Conservation (phyloP, 30 jellyfish, hydroid and myxozoan species). For the Nemopilema nomurai region DNA sequence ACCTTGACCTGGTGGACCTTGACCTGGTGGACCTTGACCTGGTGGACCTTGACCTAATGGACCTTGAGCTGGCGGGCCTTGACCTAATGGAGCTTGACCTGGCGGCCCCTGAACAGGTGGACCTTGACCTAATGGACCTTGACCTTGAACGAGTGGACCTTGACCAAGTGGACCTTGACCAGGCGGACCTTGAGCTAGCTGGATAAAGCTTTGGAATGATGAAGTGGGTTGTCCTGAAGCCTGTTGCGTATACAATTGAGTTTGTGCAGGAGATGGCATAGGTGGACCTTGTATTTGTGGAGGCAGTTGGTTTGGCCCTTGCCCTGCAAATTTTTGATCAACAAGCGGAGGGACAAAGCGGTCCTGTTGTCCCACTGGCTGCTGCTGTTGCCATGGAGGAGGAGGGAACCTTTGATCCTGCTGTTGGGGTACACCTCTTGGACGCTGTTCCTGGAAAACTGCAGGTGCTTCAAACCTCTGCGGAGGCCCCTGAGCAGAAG, state of each 20-base stretch:
- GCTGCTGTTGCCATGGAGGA: conserved; percentile 42
- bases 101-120: conserved; percentile 17
- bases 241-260: not conserved
- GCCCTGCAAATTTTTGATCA: not conserved
- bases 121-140: too few species aligned
- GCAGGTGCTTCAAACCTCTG: conserved; percentile 30
- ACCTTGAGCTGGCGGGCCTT: not conserved
- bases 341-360: conserved; percentile 20
- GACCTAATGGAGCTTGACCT: not conserved
- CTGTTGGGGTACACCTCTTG: not conserved
- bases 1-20: not conserved
- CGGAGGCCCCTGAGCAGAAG: not conserved
- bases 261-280: not conserved
- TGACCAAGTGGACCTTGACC: not conserved
- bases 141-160: not conserved
- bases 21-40: not conserved
- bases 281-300: not conserved
- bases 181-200: conserved; percentile 18
- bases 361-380: conserved; percentile 9
- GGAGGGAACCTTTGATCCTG: conserved; percentile 38
- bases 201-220: not conserved
- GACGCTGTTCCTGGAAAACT: conserved; percentile 2
- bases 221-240: not conserved
- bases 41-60: not conserved
- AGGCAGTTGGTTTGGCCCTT: not conserved